Conservation (phyloP, 2,888 invertebrate genomes). For the Brenthis hecate region DNA sequence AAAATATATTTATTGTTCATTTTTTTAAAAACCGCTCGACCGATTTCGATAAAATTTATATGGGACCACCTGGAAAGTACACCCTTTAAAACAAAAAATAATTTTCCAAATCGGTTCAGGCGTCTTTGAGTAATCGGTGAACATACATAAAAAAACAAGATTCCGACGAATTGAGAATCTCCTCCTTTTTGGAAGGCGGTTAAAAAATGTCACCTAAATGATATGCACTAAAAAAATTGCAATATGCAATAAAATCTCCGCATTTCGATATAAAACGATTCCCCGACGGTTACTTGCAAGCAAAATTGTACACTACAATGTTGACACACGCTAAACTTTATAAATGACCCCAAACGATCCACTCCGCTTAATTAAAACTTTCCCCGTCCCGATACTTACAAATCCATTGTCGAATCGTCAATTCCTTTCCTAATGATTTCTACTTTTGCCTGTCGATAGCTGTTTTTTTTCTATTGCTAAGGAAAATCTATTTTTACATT, state of each 20-base stretch:
- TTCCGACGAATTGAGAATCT: too few relatives aligned
- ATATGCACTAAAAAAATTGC: background rate
- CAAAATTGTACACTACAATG: conserved; percentile 31
- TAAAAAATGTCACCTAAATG: too few relatives aligned
- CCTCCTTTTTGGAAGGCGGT: too few relatives aligned
- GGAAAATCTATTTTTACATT: too few relatives aligned
- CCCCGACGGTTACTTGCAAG: conserved; percentile 36
- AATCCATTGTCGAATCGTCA: conserved; percentile 48
- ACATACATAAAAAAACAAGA: too few relatives aligned
- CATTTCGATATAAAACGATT: conserved; percentile 32
- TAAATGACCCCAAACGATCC: conserved; percentile 63
- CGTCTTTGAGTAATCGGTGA: too few relatives aligned
- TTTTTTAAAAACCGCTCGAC: too few relatives aligned
- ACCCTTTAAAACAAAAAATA: too few relatives aligned
- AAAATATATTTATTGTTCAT: too few relatives aligned
- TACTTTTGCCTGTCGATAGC: background rate
- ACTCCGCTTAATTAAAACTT: conserved; percentile 74
- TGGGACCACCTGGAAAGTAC: too few relatives aligned
- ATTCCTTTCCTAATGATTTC: conserved; percentile 30
- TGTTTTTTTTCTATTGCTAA: background rate
- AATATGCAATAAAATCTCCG: background rate
- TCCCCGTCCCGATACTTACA: conserved; percentile 35
- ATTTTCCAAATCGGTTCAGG: too few relatives aligned
- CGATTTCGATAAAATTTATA: too few relatives aligned
- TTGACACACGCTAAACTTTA: conserved; percentile 70